phyloP scores from a whole-genome alignment of 1,140 invertebrate genomes.

The Anoplophora glabripennis region DNA sequence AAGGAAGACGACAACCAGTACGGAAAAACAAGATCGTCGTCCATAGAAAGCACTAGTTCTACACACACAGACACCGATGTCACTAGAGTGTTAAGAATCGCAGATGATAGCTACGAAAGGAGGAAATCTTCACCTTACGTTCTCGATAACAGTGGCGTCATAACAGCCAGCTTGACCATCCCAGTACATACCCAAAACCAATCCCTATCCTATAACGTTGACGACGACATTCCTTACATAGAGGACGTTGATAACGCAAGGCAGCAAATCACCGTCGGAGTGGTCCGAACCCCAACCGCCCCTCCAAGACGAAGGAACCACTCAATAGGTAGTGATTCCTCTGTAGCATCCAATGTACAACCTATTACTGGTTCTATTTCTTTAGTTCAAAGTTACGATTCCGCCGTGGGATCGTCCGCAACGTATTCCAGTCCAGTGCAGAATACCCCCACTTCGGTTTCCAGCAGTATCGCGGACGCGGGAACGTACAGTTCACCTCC shows the following conservation, averaged over 20 bases:
- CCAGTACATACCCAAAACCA: constrained; percentile 56
- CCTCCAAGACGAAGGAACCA: constrained; percentile 45
- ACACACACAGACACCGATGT: constrained; percentile 55
- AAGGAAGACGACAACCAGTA: constrained; percentile 37
- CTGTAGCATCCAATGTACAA: constrained; percentile 47
- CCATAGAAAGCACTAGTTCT: constrained; percentile 43
- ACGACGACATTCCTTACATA: constrained; percentile 72
- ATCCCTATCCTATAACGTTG: constrained; percentile 29
- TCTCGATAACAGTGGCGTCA: constrained; percentile 60
- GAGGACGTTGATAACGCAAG: constrained; percentile 54
- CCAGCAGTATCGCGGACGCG: constrained; percentile 46
- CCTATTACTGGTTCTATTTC: constrained; percentile 51
- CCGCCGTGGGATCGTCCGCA: constrained; percentile 60
- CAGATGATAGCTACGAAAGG: constrained; percentile 51
- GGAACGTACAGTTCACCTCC: constrained; percentile 56
- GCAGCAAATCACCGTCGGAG: constrained; percentile 43
- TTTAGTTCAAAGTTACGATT: constrained; percentile 50
- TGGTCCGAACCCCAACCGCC: constrained; percentile 30
- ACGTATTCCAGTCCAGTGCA: constrained; percentile 53
- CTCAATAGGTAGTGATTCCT: constrained; percentile 52
- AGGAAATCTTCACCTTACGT: constrained; percentile 53
- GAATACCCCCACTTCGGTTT: constrained; percentile 48
- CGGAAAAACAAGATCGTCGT: constrained; percentile 40
- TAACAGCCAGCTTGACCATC: constrained; percentile 78
- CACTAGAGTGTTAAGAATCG: constrained; percentile 33